These are phyloP conservation scores for Sialia sialis DNA, from an alignment of 2,113 vertebrate genomes.

Conservation along the genomic window DNA sequence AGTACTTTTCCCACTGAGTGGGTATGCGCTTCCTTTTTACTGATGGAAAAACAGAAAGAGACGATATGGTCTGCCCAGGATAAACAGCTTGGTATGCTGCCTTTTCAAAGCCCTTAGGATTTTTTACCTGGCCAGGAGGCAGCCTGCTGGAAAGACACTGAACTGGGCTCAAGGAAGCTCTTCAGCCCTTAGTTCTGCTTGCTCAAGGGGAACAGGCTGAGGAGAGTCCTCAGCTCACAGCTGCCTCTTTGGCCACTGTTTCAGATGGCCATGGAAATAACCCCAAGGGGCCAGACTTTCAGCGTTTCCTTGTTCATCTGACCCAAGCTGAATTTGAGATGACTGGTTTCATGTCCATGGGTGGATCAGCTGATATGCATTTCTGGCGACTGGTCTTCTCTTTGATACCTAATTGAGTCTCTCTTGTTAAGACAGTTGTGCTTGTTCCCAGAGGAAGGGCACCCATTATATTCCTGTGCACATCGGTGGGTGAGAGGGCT, in stretches of 20 bases:
- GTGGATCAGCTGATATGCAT: neutral
- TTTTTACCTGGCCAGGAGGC: neutral
- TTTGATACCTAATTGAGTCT: neutral
- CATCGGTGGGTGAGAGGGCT: neutral
- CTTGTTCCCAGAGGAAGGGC: neutral
- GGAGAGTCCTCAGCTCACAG: neutral
- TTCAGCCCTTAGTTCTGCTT: neutral
- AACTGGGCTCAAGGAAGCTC: neutral
- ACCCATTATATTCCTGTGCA: neutral
- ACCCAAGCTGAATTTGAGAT: neutral
- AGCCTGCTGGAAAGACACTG: accelerated
- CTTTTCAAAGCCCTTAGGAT: neutral
- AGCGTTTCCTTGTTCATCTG: neutral
- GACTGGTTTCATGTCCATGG: neutral
- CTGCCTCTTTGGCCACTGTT: accelerated
- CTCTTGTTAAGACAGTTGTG: neutral
- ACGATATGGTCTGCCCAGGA: neutral
- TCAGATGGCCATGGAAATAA: neutral
- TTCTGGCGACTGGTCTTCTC: neutral
- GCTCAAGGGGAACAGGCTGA: accelerated
- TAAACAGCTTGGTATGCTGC: neutral
- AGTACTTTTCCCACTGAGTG: neutral
- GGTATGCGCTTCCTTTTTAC: neutral
- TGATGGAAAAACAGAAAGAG: neutral
- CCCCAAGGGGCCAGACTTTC: neutral